Conservation (phyloP, 2,888 invertebrate species). For the Amitus sp. region DNA sequence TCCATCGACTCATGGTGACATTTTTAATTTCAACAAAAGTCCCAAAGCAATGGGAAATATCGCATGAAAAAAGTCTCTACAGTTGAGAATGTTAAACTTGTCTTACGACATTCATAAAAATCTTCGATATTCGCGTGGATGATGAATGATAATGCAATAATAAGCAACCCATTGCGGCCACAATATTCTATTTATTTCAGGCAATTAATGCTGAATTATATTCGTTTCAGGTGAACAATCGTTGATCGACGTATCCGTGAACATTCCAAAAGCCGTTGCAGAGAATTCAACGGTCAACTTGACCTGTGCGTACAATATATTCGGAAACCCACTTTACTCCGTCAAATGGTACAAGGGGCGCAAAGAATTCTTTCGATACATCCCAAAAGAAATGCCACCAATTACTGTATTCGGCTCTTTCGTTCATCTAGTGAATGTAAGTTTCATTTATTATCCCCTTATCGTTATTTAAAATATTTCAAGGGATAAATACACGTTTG, state of each 20-base stretch:
- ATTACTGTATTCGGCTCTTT: conserved; percentile 78
- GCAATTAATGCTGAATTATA: conserved; percentile 2
- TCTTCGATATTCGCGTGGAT: not conserved
- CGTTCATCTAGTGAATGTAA: conserved; percentile 79
- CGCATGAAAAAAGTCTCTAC: too few relatives aligned
- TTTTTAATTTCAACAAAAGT: not conserved
- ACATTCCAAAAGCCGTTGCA: conserved; percentile 77
- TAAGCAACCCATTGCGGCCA: too few relatives aligned
- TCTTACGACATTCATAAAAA: conserved; percentile 4
- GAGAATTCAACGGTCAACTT: conserved; percentile 79
- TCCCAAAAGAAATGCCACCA: conserved; percentile 82
- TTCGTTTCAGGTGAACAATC: conserved; percentile 52
- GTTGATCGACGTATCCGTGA: conserved; percentile 76
- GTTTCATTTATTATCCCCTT: conserved; percentile 63
- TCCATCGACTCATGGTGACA: too few relatives aligned
- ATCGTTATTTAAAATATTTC: not conserved
- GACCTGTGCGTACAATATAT: conserved; percentile 80
- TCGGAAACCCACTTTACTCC: conserved; percentile 79
- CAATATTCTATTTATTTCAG: not conserved
- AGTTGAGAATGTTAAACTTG: too few relatives aligned
- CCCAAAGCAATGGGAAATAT: too few relatives aligned
- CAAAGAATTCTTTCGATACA: conserved; percentile 82
- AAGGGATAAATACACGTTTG: too few relatives aligned
- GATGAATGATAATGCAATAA: not conserved
- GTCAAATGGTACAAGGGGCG: conserved; percentile 85